These are phyloP conservation scores for Cheilosia grossa DNA, from an alignment of 2,888 invertebrate species.

Conservation along the genomic window DNA sequence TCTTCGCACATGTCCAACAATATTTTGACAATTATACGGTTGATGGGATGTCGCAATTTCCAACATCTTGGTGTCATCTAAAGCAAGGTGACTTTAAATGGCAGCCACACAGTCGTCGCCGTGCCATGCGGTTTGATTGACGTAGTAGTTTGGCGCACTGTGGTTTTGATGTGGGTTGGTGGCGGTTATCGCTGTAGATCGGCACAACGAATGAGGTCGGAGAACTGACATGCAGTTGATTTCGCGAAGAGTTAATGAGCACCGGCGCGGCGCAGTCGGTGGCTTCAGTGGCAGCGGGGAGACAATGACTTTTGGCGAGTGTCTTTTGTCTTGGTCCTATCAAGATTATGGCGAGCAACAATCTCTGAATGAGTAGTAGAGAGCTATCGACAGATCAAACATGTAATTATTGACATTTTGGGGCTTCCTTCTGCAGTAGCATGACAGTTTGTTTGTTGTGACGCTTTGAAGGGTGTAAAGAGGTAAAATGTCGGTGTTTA, in stretches of 20 bases:
- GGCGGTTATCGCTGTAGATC: constrained; percentile 28
- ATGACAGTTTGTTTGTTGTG: neutral
- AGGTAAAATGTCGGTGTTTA: neutral
- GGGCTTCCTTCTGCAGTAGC: neutral
- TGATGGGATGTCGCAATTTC: constrained; percentile 2
- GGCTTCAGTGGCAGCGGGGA: neutral
- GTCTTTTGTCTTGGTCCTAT: neutral
- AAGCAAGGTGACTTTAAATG: constrained; percentile 33
- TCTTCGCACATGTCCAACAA: neutral
- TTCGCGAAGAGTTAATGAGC: constrained; percentile 1
- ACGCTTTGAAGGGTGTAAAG: neutral
- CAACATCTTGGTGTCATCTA: constrained; percentile 31
- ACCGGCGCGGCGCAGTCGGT: neutral
- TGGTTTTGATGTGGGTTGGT: constrained; percentile 48
- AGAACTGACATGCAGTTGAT: constrained; percentile 34
- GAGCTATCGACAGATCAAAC: neutral
- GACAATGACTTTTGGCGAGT: neutral
- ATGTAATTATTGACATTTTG: neutral
- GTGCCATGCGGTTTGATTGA: constrained; percentile 36
- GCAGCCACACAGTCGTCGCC: constrained; percentile 10
- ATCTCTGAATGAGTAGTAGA: neutral
- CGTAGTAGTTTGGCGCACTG: constrained; percentile 12
- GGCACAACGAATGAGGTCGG: constrained; percentile 44
- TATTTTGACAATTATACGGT: neutral
- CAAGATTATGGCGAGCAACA: neutral